phyloP scores from a whole-genome alignment of 2,888 invertebrate genomes.

The Sminthurides aquaticus region DNA sequence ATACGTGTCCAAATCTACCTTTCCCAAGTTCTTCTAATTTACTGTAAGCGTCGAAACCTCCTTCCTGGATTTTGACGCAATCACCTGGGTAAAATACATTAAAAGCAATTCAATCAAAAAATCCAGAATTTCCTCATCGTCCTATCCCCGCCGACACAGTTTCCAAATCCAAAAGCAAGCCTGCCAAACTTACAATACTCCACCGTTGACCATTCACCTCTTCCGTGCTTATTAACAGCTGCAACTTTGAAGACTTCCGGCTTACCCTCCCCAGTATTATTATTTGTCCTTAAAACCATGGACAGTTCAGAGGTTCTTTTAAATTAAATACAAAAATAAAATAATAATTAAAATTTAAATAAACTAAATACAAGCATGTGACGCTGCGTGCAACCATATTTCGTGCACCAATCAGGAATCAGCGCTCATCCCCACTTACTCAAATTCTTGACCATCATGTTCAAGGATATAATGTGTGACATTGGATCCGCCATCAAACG shows the following conservation, averaged over 20 bases:
- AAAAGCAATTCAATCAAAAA: background rate
- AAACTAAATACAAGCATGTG: background rate
- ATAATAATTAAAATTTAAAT: background rate
- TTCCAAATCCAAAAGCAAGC: background rate
- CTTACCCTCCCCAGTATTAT: background rate
- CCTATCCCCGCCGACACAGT: background rate
- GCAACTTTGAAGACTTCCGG: conserved; percentile 13
- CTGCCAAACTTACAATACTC: conserved; percentile 13
- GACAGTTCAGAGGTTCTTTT: conserved; percentile 6
- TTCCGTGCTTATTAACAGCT: conserved; percentile 14
- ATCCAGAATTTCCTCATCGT: background rate
- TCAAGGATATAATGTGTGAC: conserved; percentile 8
- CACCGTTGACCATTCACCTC: conserved; percentile 9
- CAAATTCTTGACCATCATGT: background rate
- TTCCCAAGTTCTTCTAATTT: conserved; percentile 67
- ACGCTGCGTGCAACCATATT: no score
- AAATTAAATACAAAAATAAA: background rate
- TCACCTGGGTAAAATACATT: conserved; percentile 2
- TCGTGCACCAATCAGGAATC: no score
- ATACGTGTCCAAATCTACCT: conserved; percentile 65
- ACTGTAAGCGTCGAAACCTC: conserved; percentile 43
- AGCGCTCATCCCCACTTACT: no score
- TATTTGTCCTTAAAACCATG: conserved; percentile 2
- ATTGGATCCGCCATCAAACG: conserved; percentile 15
- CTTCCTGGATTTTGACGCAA: conserved; percentile 12